phyloP scores from a whole-genome alignment of 2,888 invertebrate genomes.

The Embidobia sp. region DNA sequence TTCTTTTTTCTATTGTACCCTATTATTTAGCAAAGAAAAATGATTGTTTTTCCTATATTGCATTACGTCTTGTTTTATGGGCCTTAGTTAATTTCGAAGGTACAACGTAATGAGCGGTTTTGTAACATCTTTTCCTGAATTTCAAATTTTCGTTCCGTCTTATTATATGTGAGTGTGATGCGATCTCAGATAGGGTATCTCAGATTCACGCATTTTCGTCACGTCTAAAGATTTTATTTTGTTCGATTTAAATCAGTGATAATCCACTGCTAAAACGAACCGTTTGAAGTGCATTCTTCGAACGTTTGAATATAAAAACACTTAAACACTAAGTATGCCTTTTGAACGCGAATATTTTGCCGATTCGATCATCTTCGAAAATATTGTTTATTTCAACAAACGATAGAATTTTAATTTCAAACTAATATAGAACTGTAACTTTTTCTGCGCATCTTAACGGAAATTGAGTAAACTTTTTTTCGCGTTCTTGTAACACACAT shows the following conservation, averaged over 20 bases:
- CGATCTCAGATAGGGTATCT: constrained; percentile 37
- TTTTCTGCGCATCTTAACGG: too few relatives aligned
- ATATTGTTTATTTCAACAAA: too few relatives aligned
- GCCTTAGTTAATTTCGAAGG: neutral
- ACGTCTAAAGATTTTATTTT: constrained; percentile 38
- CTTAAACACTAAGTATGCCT: too few relatives aligned
- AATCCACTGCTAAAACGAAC: too few relatives aligned
- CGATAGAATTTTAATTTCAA: too few relatives aligned
- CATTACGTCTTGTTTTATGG: constrained; percentile 18
- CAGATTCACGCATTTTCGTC: constrained; percentile 39
- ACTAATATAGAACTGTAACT: too few relatives aligned
- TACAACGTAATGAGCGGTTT: constrained; percentile 20
- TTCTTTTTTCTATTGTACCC: constrained; percentile 7
- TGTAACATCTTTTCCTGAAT: constrained; percentile 28
- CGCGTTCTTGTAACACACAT: too few relatives aligned
- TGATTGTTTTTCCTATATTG: constrained; percentile 34
- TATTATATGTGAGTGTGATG: constrained; percentile 35
- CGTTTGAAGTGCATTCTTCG: too few relatives aligned
- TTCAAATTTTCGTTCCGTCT: constrained; percentile 25
- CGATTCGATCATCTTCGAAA: too few relatives aligned
- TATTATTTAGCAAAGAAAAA: constrained; percentile 24
- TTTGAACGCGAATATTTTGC: too few relatives aligned
- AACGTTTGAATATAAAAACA: too few relatives aligned
- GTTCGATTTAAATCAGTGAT: constrained; percentile 28
- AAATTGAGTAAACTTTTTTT: too few relatives aligned